Evolutionary conservation across 1,140 invertebrate genomes (phyloP).

Genomic region (Octopus bimaculoides): DNA sequence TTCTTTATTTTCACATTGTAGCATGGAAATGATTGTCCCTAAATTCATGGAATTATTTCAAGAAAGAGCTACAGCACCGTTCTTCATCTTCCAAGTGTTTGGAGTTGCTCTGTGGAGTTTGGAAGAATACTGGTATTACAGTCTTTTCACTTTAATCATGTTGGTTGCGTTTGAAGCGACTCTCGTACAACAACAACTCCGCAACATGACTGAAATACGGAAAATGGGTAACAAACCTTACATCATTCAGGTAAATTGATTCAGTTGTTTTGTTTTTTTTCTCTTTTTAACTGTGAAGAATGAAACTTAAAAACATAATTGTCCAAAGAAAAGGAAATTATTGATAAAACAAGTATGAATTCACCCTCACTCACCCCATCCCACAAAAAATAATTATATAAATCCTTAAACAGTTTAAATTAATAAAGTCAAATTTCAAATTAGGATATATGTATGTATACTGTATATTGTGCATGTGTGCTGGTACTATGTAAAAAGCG

Average conservation of each 20-base stretch:
- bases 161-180: conserved; percentile 97
- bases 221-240: conserved; percentile 99
- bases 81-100: conserved; percentile 94
- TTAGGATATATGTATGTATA: too few species aligned
- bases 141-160: conserved; percentile 96
- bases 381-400: too few species aligned
- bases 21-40: conserved; percentile 86
- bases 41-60: conserved; percentile 95
- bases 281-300: too few species aligned
- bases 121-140: conserved; percentile 89
- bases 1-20: conserved; percentile 53
- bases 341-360: too few species aligned
- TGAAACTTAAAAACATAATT: too few species aligned
- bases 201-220: conserved; percentile 99
- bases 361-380: too few species aligned
- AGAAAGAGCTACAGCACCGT: conserved; percentile 96
- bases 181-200: conserved; percentile 93
- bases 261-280: too few species aligned
- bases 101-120: conserved; percentile 98
- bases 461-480: too few species aligned
- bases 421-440: too few species aligned
- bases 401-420: too few species aligned
- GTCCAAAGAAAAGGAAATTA: too few species aligned
- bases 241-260: conserved; percentile 68
- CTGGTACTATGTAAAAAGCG: too few species aligned